These are phyloP conservation scores for Solenodon paradoxus DNA, from an alignment of 2,113 vertebrate species.

Conservation along the genomic window DNA sequence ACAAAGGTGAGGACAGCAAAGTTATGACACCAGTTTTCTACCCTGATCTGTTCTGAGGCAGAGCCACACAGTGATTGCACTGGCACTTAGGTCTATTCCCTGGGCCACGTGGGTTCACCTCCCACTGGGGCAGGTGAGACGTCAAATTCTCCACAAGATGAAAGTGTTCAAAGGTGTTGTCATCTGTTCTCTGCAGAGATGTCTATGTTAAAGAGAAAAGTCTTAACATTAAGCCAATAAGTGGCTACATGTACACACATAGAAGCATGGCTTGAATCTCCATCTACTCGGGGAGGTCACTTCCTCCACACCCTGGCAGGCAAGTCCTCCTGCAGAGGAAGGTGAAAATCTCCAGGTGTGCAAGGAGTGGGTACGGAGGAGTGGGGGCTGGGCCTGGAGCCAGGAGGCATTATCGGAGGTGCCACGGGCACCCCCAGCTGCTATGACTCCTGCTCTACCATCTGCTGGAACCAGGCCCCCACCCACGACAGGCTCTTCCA, in stretches of 20 bases:
- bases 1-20: neutral
- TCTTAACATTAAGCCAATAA: neutral
- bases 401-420: neutral
- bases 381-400: neutral
- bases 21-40: neutral
- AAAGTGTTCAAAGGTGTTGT: neutral
- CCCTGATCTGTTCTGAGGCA: neutral
- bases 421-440: neutral
- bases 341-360: neutral
- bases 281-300: neutral
- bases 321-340: neutral
- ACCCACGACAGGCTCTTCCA: neutral
- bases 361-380: too few species aligned
- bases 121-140: neutral
- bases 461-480: neutral
- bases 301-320: neutral
- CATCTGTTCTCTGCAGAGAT: neutral
- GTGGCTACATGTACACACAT: neutral
- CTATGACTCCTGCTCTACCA: neutral
- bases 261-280: neutral
- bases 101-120: neutral
- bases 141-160: neutral
- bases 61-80: neutral
- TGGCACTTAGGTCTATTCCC: too few species aligned
- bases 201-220: neutral